Conservation (phyloP, 2,113 vertebrate species). For the Tympanuchus pallidicinctus region DNA sequence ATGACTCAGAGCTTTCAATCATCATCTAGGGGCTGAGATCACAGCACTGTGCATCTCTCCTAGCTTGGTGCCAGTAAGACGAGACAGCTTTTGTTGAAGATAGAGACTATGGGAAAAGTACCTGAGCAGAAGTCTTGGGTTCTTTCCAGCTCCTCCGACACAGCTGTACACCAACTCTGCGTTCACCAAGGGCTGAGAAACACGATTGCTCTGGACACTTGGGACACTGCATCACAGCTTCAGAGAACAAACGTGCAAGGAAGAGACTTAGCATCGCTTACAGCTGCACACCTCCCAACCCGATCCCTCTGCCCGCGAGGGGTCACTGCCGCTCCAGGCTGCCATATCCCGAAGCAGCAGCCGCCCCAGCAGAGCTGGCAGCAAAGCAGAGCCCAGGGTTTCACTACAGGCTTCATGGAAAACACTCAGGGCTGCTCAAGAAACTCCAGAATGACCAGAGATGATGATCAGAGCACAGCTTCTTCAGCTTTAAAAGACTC, state of each 20-base stretch:
- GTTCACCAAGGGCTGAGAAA: background rate
- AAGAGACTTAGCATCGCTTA: fast-evolving
- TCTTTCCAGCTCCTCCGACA: fast-evolving
- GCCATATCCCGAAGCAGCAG: background rate
- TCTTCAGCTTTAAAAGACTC: background rate
- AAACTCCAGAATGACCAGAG: background rate
- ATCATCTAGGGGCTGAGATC: background rate
- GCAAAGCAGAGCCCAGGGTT: background rate
- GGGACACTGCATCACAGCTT: background rate
- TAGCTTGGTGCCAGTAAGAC: fast-evolving
- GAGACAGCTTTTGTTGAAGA: background rate
- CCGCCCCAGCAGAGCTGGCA: too few species aligned
- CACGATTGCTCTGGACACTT: fast-evolving
- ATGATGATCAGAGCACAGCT: background rate
- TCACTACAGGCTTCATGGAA: fast-evolving
- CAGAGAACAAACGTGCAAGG: fast-evolving
- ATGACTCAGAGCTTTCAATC: background rate
- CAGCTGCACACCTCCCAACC: fast-evolving
- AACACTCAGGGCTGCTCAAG: background rate
- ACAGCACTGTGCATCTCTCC: fast-evolving
- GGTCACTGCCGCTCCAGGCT: background rate
- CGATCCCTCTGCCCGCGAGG: background rate
- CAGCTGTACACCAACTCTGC: fast-evolving
- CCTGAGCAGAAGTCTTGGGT: background rate
- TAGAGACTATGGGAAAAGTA: background rate